Percentiles rank a stretch among this genome's conserved stretches.
Evolutionary conservation across 1,140 invertebrate species (phyloP).

Genomic region (Tenebrio molitor): DNA sequence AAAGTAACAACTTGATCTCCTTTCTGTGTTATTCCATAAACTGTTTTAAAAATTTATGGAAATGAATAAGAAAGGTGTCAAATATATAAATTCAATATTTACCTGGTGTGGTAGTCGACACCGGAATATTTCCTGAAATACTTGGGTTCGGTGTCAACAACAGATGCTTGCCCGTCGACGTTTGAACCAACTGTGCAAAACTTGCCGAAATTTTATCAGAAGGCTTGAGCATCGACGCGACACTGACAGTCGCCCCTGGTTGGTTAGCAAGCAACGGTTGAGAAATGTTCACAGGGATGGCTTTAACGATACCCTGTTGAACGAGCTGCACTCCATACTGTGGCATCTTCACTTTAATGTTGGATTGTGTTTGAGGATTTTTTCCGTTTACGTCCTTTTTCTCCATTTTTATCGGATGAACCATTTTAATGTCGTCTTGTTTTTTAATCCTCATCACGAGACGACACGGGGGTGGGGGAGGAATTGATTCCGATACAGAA

Average conservation of each 20-base stretch:
- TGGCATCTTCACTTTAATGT: conserved; percentile 61
- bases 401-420: conserved; percentile 3
- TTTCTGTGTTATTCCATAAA: conserved; percentile 29
- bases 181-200: conserved; percentile 78
- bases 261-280: conserved; percentile 62
- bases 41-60: conserved; percentile 12
- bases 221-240: conserved; percentile 66
- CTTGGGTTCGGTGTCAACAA: conserved; percentile 69
- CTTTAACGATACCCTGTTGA: conserved; percentile 72
- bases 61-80: conserved; percentile 7
- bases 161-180: conserved; percentile 77
- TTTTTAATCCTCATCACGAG: conserved; percentile 60
- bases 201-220: conserved; percentile 61
- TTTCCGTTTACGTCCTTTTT: conserved; percentile 51
- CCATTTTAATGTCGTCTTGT: conserved; percentile 34
- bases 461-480: conserved; percentile 72
- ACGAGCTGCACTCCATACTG: conserved; percentile 70
- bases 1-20: conserved; percentile 42
- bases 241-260: conserved; percentile 65
- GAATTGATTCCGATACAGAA: conserved; percentile 72
- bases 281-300: conserved; percentile 68
- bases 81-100: conserved; percentile 32
- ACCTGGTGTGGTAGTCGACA: conserved; percentile 61
- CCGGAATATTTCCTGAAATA: conserved; percentile 59
- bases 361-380: conserved; percentile 64